Conservation (phyloP, 2,797 vertebrate genomes). For the Gymnoscopelus microlampas region DNA sequence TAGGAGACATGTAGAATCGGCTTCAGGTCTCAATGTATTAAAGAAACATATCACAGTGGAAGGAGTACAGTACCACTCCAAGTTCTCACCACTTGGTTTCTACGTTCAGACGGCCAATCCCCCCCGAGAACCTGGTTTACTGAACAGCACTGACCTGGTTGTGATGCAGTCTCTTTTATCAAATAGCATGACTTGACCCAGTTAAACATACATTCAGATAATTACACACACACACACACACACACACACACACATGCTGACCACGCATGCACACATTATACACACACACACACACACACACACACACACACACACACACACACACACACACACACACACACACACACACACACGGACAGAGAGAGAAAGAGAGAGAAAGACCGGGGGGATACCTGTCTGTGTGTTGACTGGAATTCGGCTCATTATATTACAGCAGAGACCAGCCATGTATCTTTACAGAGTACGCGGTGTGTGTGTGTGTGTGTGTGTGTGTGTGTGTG, state of each 20-base stretch:
- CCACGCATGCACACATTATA: slow-evolving; percentile 6
- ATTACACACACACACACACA: neutral
- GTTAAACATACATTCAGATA: neutral
- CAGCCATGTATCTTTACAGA: slow-evolving; percentile 63
- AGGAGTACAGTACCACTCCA: too few relatives aligned
- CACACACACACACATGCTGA: slow-evolving; percentile 5
- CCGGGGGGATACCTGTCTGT: neutral
- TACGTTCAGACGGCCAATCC: too few relatives aligned
- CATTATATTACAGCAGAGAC: slow-evolving; percentile 67
- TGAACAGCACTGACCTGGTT: too few relatives aligned
- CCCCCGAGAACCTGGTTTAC: too few relatives aligned
- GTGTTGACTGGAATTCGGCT: slow-evolving; percentile 61
- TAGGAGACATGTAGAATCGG: too few relatives aligned
- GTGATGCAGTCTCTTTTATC: too few relatives aligned
- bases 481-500: slow-evolving; percentile 10
- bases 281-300: slow-evolving; percentile 15
- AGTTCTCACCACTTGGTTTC: too few relatives aligned
- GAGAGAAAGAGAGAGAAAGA: neutral
- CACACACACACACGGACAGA: slow-evolving; percentile 22
- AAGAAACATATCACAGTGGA: too few relatives aligned
- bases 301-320: slow-evolving; percentile 20
- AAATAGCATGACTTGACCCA: too few relatives aligned
- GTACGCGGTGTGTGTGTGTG: slow-evolving; percentile 50
- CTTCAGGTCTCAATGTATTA: too few relatives aligned
- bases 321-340: slow-evolving; percentile 17